Evolutionary conservation across 2,797 vertebrate genomes (phyloP).

Genomic region (Hozukius guyotensis): DNA sequence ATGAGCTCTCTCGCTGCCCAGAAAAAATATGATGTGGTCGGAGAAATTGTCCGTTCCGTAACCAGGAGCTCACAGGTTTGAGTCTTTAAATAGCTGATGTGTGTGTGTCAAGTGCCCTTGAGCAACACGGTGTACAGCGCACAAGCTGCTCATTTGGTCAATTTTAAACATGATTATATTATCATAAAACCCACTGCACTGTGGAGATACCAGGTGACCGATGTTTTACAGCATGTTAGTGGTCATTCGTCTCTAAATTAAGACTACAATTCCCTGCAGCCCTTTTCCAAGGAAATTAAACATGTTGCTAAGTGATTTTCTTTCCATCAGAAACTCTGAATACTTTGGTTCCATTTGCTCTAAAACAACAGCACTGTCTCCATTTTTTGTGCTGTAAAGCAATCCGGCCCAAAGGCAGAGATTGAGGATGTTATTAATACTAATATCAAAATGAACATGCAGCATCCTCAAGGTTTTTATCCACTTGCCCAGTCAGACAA

Average conservation of each 20-base stretch:
- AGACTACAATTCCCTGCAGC: not conserved
- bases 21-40: slow-evolving; percentile 30
- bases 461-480: too few species aligned
- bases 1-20: slow-evolving; percentile 10
- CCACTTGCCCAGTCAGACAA: too few species aligned
- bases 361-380: too few species aligned
- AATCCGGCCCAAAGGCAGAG: too few species aligned
- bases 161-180: not conserved
- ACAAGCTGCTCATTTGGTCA: not conserved
- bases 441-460: too few species aligned
- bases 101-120: not conserved
- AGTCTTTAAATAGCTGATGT: slow-evolving; percentile 23
- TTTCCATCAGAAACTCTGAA: not conserved
- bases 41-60: not conserved
- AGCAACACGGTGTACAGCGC: not conserved
- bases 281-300: not conserved
- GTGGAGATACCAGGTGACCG: not conserved
- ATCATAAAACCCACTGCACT: not conserved
- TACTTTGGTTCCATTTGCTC: not conserved
- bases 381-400: too few species aligned
- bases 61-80: slow-evolving; percentile 17
- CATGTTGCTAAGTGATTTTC: not conserved
- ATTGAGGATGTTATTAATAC: too few species aligned
- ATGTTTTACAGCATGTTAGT: not conserved
- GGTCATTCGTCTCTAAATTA: not conserved